Base-by-base conservation (phyloP, 2,888 invertebrate genomes). In the Dicycla oo region DNA sequence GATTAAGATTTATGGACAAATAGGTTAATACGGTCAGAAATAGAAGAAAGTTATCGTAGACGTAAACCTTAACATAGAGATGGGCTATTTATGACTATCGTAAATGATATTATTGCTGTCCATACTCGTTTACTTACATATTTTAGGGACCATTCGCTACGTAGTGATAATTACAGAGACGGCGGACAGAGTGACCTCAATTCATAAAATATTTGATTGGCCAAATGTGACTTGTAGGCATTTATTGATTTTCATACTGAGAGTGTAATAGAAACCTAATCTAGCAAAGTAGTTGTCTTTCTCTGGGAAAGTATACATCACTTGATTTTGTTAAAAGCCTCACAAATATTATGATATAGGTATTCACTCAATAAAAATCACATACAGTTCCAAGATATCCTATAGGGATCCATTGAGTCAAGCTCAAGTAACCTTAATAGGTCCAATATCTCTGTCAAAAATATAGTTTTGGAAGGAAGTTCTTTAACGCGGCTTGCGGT, bases 21-120 rank as follows among this genome's bases (percentile, higher is more conserved):
- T 86, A 83, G 51, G 71, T 78, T 78, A 78, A 66, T 72, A n/a
- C n/a, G 54, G 47, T 70, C 64, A 82, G 73, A 65, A 77, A 73
- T 69, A 61, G 63, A 63, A 64, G 69, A 81, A 69, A 76, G 73
- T 79, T 86, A 77, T 84, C 60, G 69, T 38, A 60, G 62, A 79
- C 72, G 62, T 86, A 73, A 84, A 81, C 61, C 66, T 66, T 64
- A 62, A 56, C 67, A 81, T 78, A 73, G 18, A 78, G 38, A 78
- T 69, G 40, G 67, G 43, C 63, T 79, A 84, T 84, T 84, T 84
- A 84, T 76, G 71, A 62, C 69, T 63, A 67, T 86, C 84, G 71
- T 86, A 81, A 84, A 84, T 51, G 1, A 63, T 57, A 86, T 83
- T 84, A 86, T 81, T 69, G 61, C 68, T 84, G 45, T 70, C 71